Evolutionary conservation across 1,140 invertebrate genomes (phyloP), one percentile per base, ranked within the genome.

Genomic region (Drosophila azteca): DNA sequence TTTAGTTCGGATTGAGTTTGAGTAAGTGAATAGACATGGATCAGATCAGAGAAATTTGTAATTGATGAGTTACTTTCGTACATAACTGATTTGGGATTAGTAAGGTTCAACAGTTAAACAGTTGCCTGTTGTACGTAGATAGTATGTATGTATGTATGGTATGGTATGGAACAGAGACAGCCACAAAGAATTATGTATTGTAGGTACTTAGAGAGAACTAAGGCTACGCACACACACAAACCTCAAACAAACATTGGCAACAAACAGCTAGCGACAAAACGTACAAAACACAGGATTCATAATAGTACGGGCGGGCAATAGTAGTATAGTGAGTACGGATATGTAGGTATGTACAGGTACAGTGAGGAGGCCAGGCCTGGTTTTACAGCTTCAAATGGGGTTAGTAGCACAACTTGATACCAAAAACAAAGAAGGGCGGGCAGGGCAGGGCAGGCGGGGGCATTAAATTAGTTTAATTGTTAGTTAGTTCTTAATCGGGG

Each of bases 21-120:
- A 82, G 74, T 87, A 88, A 87, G 82, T 87, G 82, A 87, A 82
- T 87, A 85, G 77, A 87, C 70, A 87, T 87, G 82, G 82, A 87
- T 87, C 75, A 84, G 80, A 83, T 87, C 75, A 84, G 79, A 83
- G 77, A 70, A 70, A 70, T 70, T 70, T 69, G 20, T 39, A 78
- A 82, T 87, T 82, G 53, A 78, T 87, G 75, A 87, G 81, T 77
- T 83, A 83, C 53, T 15, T 76, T 73, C 60, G 75, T 39, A 39
- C 35, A 39, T 39, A 39, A 39, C 35, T 39, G 35, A 39, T 13
- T 39, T 39, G 35, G 35, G 35, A 39, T 39, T 39, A 39, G 35
- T 39, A 39, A 39, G 11, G 35, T 26, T 26, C 24, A 26, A 26
- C 24, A 26, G 24, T 26, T 58, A 45, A 53, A 70, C 64, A 46